Base-by-base conservation (phyloP, 1,140 invertebrate genomes). In the Neuroterus valhalla region DNA sequence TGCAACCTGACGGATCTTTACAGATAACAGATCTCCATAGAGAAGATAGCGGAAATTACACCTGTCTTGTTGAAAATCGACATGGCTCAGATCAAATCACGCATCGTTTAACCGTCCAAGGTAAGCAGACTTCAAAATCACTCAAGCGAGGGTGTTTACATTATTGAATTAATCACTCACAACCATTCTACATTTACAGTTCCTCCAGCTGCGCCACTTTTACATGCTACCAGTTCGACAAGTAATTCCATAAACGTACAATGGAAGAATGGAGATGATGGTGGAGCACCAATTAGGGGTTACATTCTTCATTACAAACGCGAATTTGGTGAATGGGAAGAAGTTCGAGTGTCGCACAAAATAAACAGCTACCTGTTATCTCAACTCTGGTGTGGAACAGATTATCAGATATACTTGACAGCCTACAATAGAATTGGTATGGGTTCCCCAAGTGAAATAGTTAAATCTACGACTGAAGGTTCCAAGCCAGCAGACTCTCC, bases 371-470 rank as follows among this genome's bases (percentile, higher is more conserved):
- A 95, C 85, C 91, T 96, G 71, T 85, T 96, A 43, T 93, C 93
- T 43, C 94, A 95, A 86, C 88, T 97, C n/a, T 95, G 94, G 93
- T 97, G 96, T 84, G 96, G 96, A 10, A 96, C 95, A 0, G 92
- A 93, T 5, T 97, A 97, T 86, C 94, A 96, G 82, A 91, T 97
- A 50, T 97, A 96, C 86, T 94, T 97, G 66, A 97, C 95, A 0
- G 96, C 96, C 5, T 96, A 95, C 85, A 97, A 97, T 89, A 93
- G 94, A 85, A 96, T 97, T 76, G 96, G 96, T 11, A 96, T 96
- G 68, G 96, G 96, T 0, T 89, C 96, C 43, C 95, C 96, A 0
- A 96, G 96, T 84, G 95, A 96, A 80, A 96, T 96, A 74, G 93
- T 96, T 14, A 94, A 95, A 79, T 94, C 95, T 1, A 94, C 93